Base-by-base conservation (phyloP, 1,140 invertebrate genomes). In the Tachypleus tridentatus region DNA sequence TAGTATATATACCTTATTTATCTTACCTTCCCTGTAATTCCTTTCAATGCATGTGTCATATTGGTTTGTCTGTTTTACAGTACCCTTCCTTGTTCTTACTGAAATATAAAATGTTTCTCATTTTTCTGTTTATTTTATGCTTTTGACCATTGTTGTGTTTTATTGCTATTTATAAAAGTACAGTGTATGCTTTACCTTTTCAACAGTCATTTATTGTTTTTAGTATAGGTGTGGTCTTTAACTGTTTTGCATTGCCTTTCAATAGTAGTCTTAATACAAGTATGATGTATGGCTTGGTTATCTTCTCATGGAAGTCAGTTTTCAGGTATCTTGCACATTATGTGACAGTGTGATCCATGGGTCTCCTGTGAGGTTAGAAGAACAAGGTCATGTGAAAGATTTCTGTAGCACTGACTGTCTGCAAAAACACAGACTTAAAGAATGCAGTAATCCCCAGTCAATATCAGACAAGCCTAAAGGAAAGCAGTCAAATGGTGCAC, bases 341-440 rank as follows among this genome's bases (percentile, higher is more conserved):
- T 65, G 67, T 66, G 54, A 67, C 61, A 54, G 57, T 60, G 57
- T 68, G 64, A 69, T 71, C 54, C 48, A 70, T 57, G 56, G 64
- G 63, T 47, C 67, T 64, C 60, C 68, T 10, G 67, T 72, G 48
- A 61, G 60, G 49, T 64, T 70, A 29, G 65, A 65, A 54, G 79
- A 80, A 10, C 81, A 82, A 59, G 65, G 64, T 62, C 54, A 57
- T 51, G 82, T 83, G 58, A 91, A 90, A 77, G 86, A 91, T 72
- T 91, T 90, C 77, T 93, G 90, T 74, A 89, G 86, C 3, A 82
- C 84, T 0, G 84, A 84, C 71, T 93, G 89, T 73, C 80, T 89
- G 73, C 87, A 85, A 71, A 88, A 87, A 74, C 84, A 89, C 74
- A 86, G 86, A 67, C 89, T 87, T 69, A 87, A 86, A 75, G 86